phyloP scores from a whole-genome alignment of 2,113 vertebrate genomes.

The Phrynosoma blainvillii region DNA sequence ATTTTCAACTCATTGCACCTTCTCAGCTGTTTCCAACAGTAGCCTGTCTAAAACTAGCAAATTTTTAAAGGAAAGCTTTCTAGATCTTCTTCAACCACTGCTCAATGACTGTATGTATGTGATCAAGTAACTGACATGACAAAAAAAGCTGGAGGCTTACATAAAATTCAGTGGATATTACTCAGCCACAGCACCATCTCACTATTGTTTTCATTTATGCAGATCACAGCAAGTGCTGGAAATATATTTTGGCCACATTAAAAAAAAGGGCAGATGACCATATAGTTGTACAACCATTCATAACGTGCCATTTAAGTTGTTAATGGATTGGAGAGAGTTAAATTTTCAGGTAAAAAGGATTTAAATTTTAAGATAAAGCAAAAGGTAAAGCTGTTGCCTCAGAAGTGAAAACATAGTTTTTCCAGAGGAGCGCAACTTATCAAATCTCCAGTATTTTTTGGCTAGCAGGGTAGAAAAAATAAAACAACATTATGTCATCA shows the following conservation, averaged over 20 bases:
- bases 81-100: no score
- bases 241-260: background rate
- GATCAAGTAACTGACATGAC: background rate
- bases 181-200: no score
- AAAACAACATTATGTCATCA: conserved; percentile 51
- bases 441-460: background rate
- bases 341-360: background rate
- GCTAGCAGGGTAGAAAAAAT: conserved; percentile 3
- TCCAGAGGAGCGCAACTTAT: background rate
- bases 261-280: background rate
- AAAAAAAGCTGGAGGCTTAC: background rate
- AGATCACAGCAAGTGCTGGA: background rate
- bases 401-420: background rate
- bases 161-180: background rate
- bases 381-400: background rate
- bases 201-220: background rate
- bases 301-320: background rate
- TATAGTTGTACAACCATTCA: background rate
- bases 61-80: no score
- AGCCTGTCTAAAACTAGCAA: no score
- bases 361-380: background rate
- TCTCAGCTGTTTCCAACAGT: no score
- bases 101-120: no score
- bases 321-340: background rate
- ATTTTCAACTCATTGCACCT: no score